These are phyloP conservation scores for Heliconius charithonia DNA, from an alignment of 2,888 invertebrate species.

Conservation along the genomic window DNA sequence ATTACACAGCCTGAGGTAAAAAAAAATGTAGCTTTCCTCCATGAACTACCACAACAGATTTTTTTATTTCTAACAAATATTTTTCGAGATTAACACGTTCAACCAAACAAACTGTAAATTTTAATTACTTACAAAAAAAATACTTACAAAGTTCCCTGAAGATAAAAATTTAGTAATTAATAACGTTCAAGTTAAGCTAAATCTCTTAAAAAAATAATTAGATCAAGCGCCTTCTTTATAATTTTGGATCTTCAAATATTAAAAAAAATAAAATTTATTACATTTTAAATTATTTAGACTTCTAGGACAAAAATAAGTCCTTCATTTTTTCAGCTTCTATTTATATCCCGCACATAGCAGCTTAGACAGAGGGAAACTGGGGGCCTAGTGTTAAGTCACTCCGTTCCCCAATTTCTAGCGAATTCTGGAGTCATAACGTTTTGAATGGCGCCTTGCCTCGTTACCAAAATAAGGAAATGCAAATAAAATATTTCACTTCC, in stretches of 20 bases:
- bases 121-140: not conserved
- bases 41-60: not conserved
- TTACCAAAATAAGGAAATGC: too few species aligned
- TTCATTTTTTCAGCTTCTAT: not conserved
- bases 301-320: not conserved
- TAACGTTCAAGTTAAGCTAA: constrained; percentile 1
- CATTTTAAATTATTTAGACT: not conserved
- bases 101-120: too few species aligned
- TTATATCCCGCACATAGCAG: not conserved
- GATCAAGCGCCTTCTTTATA: not conserved
- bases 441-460: too few species aligned
- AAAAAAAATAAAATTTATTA: not conserved
- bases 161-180: not conserved
- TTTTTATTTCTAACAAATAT: not conserved
- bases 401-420: too few species aligned
- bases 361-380: too few species aligned
- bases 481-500: too few species aligned
- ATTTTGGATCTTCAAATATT: not conserved
- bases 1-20: too few species aligned
- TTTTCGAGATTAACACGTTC: not conserved
- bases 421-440: too few species aligned
- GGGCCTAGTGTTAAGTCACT: too few species aligned
- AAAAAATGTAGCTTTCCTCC: too few species aligned
- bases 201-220: constrained; percentile 17
- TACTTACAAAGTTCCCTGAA: not conserved